Evolutionary conservation across 2,113 vertebrate species (phyloP).

Genomic region (Thunnus thynnus): DNA sequence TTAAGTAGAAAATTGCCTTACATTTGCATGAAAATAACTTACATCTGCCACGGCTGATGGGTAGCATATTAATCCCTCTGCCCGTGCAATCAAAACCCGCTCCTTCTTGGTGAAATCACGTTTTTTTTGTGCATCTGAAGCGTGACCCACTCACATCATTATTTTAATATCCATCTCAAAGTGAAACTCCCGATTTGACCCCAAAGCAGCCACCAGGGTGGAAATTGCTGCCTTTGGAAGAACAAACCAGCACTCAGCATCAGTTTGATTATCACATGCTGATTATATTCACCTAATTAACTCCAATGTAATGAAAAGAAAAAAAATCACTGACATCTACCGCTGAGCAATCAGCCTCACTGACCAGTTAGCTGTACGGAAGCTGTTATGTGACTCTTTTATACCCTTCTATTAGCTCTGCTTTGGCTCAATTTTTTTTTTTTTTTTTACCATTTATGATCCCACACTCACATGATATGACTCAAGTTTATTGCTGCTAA

Average conservation of each 20-base stretch:
- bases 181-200: conserved; percentile 69
- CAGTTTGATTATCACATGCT: conserved; percentile 73
- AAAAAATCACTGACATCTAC: conserved; percentile 18
- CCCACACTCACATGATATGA: background rate
- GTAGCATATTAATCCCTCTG: conserved; percentile 77
- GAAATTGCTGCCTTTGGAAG: conserved; percentile 66
- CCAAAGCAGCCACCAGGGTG: conserved; percentile 58
- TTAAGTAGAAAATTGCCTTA: conserved; percentile 78
- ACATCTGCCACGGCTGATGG: conserved; percentile 80
- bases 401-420: conserved; percentile 4
- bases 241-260: conserved; percentile 63
- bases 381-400: conserved; percentile 26
- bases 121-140: conserved; percentile 55
- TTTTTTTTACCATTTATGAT: background rate
- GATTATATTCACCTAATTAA: conserved; percentile 78
- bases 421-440: background rate
- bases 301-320: conserved; percentile 64
- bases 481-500: background rate
- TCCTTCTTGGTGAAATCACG: conserved; percentile 65
- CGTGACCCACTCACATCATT: conserved; percentile 73
- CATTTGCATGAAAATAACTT: conserved; percentile 86
- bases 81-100: conserved; percentile 73
- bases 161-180: conserved; percentile 78
- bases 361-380: conserved; percentile 35
- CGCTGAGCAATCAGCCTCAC: conserved; percentile 30